Base-by-base conservation (phyloP, 1,140 invertebrate species). In the Chionoecetes opilio region DNA sequence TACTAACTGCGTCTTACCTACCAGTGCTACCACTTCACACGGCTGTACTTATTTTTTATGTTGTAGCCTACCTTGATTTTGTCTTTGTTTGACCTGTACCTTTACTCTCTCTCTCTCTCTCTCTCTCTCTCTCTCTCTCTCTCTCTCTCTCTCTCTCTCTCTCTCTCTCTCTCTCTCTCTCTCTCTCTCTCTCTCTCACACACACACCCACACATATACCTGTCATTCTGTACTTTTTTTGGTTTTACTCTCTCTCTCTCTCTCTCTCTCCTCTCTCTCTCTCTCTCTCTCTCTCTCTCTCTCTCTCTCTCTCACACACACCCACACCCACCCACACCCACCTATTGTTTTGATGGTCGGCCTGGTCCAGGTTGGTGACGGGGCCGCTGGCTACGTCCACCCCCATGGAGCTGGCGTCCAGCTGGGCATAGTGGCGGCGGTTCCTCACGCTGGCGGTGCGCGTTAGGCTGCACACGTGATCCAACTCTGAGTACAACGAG, bases 401-500 rank as follows among this genome's bases (percentile, higher is more conserved):
- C 34, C 98, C 98, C 98, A 98, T 98, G 93, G 98, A 98, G 84
- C 97, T 97, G 88, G 98, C 97, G 97, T 98, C 98, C 38, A 98
- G 97, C 53, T 97, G 97, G 29, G 98, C 98, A 96, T 98, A 98
- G 29, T 97, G 97, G 95, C 98, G 97, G 63, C 98, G 97, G 63
- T 97, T 97, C 63, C 97, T 97, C 26, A 97, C 97, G 3, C 87
- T 91, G 46, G 89, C 89, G 17, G 93, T 91, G 38, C 97, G 96
- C 96, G 91, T 96, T 37, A 96, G 92, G 85, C 97, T 97, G 96
- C 97, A 97, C 92, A 97, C 97, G 91, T 97, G 97, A 95, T 98
- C 98, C 96, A 98, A 96, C 96, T 98, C 98, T 95, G 98, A 97
- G 96, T 98, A 98, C 90, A 98, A 97, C 31, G 96, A 96, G 92